These are phyloP conservation scores for Eublepharis macularius DNA, from an alignment of 2,113 vertebrate genomes.

Conservation along the genomic window DNA sequence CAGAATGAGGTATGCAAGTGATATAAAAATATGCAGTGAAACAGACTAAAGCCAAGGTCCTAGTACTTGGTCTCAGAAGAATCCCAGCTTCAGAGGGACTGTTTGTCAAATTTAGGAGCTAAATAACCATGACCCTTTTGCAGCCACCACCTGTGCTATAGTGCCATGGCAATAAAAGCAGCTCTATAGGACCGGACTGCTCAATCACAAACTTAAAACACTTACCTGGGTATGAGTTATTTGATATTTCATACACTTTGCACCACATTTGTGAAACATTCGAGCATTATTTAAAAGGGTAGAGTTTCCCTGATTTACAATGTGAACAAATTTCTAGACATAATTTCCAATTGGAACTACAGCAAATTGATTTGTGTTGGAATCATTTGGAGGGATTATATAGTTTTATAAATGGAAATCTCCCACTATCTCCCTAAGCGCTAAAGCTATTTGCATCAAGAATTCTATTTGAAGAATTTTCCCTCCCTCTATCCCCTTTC, in stretches of 20 bases:
- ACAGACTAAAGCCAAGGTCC: background rate
- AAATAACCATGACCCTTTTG: background rate
- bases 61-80: background rate
- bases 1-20: too few relatives aligned
- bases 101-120: background rate
- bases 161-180: background rate
- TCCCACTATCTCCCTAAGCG: conserved; percentile 30
- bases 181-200: background rate
- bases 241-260: background rate
- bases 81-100: too few relatives aligned
- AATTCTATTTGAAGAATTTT: conserved; percentile 60
- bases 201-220: background rate
- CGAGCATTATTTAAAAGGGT: background rate
- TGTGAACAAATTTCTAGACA: conserved; percentile 13
- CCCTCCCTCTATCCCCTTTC: background rate
- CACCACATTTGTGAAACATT: background rate
- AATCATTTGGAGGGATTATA: conserved; percentile 48
- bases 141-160: background rate
- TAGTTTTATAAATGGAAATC: conserved; percentile 52
- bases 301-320: background rate
- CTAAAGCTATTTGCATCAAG: conserved; percentile 53
- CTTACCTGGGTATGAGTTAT: background rate
- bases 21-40: background rate
- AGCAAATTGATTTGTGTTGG: conserved; percentile 43
- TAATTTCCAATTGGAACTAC: conserved; percentile 51